Conservation (phyloP, 2,888 invertebrate genomes). For the Psylliodes chrysocephalus region DNA sequence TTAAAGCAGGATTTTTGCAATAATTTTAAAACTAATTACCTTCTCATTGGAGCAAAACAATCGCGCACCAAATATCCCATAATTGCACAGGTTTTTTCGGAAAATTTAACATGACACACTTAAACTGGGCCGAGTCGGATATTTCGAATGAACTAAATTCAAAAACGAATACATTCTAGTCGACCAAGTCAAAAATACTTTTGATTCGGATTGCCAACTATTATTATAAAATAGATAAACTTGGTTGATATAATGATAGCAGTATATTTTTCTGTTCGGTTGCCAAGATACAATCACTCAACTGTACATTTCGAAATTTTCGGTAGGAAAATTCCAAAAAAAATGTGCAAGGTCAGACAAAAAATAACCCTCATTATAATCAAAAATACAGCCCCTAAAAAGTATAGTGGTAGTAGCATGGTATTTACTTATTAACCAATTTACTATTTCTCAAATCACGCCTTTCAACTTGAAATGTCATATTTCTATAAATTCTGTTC, state of each 20-base stretch:
- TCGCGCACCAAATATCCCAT: slow-evolving; percentile 49
- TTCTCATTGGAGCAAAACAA: slow-evolving; percentile 41
- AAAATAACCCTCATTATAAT: too few relatives aligned
- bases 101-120: slow-evolving; percentile 20
- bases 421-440: too few relatives aligned
- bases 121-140: slow-evolving; percentile 33
- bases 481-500: too few relatives aligned
- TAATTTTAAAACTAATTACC: too few relatives aligned
- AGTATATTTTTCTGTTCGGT: not conserved
- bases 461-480: too few relatives aligned
- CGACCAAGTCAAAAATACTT: slow-evolving; percentile 24
- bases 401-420: too few relatives aligned
- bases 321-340: too few relatives aligned
- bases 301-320: too few relatives aligned
- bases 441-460: too few relatives aligned
- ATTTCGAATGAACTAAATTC: slow-evolving; percentile 35
- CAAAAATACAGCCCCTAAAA: too few relatives aligned
- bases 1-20: too few relatives aligned
- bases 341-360: too few relatives aligned
- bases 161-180: slow-evolving; percentile 34
- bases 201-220: slow-evolving; percentile 21
- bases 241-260: not conserved
- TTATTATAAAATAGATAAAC: not conserved
- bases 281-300: not conserved
- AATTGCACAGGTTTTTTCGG: slow-evolving; percentile 6